Percentiles rank a stretch among this genome's conserved stretches.
These are phyloP conservation scores for Rhynchomys soricoides DNA, from an alignment of 2,113 vertebrate species.

Conservation along the genomic window DNA sequence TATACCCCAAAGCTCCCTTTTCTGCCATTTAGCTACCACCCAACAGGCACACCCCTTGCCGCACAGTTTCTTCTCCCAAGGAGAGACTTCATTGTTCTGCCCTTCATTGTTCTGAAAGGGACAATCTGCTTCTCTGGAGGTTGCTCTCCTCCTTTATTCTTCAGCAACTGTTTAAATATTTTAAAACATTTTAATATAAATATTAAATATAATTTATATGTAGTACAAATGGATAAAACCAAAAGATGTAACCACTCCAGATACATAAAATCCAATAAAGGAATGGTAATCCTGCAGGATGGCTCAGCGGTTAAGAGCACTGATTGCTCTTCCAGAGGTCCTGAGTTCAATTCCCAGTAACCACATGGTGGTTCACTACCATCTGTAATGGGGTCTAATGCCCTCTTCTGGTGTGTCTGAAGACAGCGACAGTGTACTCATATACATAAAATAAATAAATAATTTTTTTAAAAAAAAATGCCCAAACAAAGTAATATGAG, in stretches of 20 bases:
- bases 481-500: not conserved
- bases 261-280: conserved; percentile 24
- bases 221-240: not conserved
- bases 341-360: not conserved
- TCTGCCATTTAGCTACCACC: not conserved
- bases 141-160: not conserved
- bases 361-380: too few relatives aligned
- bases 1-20: not conserved
- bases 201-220: not conserved
- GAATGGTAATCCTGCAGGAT: not conserved
- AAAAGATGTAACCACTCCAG: not conserved
- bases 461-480: not conserved
- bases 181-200: too few relatives aligned
- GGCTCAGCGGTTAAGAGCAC: not conserved
- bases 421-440: too few relatives aligned
- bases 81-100: not conserved
- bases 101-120: not conserved
- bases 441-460: too few relatives aligned
- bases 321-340: not conserved
- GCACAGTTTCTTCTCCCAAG: not conserved
- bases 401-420: too few relatives aligned
- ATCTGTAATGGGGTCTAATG: too few relatives aligned
- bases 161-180: not conserved
- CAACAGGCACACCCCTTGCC: not conserved
- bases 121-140: not conserved